phyloP scores from a whole-genome alignment of 2,113 vertebrate genomes.

The Phodopus roborovskii region DNA sequence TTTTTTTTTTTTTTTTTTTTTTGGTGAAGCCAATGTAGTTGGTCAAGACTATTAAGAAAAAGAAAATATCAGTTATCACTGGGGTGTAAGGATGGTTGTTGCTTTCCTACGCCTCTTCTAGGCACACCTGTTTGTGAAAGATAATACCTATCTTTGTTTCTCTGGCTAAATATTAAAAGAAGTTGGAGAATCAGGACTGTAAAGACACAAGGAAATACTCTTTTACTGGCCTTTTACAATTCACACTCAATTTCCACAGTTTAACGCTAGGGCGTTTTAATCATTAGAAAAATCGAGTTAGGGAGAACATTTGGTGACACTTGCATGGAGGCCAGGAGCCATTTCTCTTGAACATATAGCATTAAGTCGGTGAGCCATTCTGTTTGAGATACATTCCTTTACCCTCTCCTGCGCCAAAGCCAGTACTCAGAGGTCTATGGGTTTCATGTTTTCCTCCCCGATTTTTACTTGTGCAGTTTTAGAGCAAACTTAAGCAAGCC shows the following conservation, averaged over 20 bases:
- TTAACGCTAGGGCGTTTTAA: neutral
- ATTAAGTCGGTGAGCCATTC: neutral
- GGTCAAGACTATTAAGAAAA: neutral
- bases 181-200: neutral
- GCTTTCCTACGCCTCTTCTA: slow-evolving; percentile 1
- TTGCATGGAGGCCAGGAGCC: neutral
- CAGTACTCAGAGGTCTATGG: neutral
- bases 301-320: neutral
- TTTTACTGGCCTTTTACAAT: neutral
- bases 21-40: neutral
- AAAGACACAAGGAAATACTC: neutral
- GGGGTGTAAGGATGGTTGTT: neutral
- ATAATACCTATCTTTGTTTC: neutral
- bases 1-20: slow-evolving; percentile 16
- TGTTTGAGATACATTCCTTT: neutral
- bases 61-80: neutral
- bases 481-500: neutral
- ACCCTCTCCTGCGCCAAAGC: neutral
- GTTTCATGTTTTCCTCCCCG: neutral
- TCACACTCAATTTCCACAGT: neutral
- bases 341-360: neutral
- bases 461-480: neutral
- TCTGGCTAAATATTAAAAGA: slow-evolving; percentile 8
- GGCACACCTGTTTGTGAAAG: neutral
- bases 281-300: neutral